Base-by-base conservation (phyloP, 64 coral and sea anemone genomes). In the Pocillopora verrucosa region DNA sequence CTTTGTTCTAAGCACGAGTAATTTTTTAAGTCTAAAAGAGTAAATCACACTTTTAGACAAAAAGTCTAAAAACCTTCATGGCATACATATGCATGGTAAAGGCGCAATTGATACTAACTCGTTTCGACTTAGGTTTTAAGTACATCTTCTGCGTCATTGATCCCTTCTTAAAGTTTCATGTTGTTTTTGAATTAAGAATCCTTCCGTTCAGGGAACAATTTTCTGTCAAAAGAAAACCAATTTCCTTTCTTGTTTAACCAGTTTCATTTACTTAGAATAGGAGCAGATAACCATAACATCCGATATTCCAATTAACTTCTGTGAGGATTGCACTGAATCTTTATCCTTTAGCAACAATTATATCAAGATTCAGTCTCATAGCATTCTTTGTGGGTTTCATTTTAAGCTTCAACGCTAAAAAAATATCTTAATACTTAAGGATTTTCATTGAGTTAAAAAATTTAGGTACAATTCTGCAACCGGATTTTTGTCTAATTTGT, bases 171-270 rank as follows among this genome's bases (percentile, higher is more conserved):
- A 36, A 20, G 41, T 70, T 83, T 68, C 12, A 34, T 72, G 37
- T 85, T 38, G 56, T 20, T 58, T 85, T 57, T 70, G 38, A 58
- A 10, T 17, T 26, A 62, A 16, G 56, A 25, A 13, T 35, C 57
- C 65, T 85, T 85, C 82, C 82, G 82, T 24, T 72, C 62, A 51
- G 72, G 26, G 11, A 12, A 57, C 56, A 10, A 56, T 56, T 85
- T 68, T 65, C 30, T 68, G 65, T 72, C 61, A 85, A 85, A 79
- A 14, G 68, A 16, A 72, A 85, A 57, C 82, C 82, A 85, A 85
- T 85, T 85, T 72, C 82, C 37, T 56, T 51, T 36, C 35, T 58
- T 45, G 36, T 85, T 35, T 85, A 56, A 16, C 36, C 19, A 15
- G 14, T 58, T 85, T 1, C 20, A 30, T 70, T 70, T 70, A 70